Percentiles rank a stretch among this genome's conserved stretches.
Evolutionary conservation across 2,113 vertebrate species (phyloP).

Genomic region (Dipodomys merriami): DNA sequence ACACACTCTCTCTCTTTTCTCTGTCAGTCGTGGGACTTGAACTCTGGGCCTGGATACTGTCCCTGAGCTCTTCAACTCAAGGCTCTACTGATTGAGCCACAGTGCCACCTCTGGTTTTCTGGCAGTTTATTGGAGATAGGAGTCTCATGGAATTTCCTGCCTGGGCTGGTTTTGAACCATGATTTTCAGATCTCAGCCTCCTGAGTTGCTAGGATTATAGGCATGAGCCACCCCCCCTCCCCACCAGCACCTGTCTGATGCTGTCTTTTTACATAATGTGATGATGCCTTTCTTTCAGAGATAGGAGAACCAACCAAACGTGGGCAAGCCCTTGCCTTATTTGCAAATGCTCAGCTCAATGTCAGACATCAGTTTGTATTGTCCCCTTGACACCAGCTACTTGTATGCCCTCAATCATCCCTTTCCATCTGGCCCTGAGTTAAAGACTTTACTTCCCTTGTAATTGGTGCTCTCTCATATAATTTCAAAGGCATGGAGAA

Average conservation of each 20-base stretch:
- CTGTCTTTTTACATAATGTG: not conserved
- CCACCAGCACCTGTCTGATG: too few relatives aligned
- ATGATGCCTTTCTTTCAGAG: not conserved
- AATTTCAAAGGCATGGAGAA: conserved; percentile 5
- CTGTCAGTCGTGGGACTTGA: too few relatives aligned
- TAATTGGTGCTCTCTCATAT: not conserved
- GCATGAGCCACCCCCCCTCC: too few relatives aligned
- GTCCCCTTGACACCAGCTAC: not conserved
- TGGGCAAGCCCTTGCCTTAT: not conserved
- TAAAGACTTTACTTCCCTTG: not conserved
- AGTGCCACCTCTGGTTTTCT: too few relatives aligned
- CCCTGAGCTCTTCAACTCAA: too few relatives aligned
- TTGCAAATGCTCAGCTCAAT: not conserved
- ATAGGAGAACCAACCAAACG: not conserved
- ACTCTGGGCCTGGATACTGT: too few relatives aligned
- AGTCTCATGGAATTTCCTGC: too few relatives aligned
- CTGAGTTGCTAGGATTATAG: too few relatives aligned
- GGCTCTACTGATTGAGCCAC: too few relatives aligned
- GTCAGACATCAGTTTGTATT: not conserved
- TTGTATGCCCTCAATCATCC: not conserved
- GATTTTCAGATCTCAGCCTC: too few relatives aligned
- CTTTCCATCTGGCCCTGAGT: not conserved
- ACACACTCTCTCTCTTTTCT: not conserved
- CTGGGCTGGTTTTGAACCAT: too few relatives aligned
- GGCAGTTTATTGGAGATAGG: too few relatives aligned